Percentiles rank a stretch among this genome's conserved stretches.
phyloP scores from a whole-genome alignment of 2,113 vertebrate species.

The Melanerpes formicivorus region DNA sequence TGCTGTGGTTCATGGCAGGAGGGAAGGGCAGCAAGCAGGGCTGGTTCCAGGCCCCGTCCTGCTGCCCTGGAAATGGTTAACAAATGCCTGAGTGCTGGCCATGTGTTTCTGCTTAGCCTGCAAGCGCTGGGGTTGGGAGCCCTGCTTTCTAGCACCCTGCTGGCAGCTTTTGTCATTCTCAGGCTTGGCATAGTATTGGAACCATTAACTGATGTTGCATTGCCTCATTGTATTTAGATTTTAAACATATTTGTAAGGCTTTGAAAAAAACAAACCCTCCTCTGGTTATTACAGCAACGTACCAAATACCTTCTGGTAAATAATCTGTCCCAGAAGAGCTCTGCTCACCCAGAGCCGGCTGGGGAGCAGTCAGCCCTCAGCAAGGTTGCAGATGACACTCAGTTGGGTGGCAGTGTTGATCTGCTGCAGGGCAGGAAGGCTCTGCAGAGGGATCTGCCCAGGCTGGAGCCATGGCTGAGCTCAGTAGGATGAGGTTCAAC shows the following conservation, averaged over 20 bases:
- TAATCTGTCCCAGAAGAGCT: constrained; percentile 57
- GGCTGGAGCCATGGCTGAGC: no score
- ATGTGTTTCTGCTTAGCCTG: constrained; percentile 69
- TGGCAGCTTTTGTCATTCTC: constrained; percentile 69
- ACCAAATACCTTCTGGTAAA: constrained; percentile 66
- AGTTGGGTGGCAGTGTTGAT: no score
- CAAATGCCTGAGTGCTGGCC: constrained; percentile 51
- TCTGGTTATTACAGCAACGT: constrained; percentile 62
- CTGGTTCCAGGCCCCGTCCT: neutral
- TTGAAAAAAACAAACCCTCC: neutral
- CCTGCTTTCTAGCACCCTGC: constrained; percentile 65
- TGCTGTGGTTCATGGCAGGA: no score
- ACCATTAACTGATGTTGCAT: constrained; percentile 57
- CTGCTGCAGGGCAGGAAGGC: no score
- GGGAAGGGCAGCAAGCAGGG: neutral
- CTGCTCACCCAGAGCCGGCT: neutral
- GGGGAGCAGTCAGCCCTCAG: constrained; percentile 28
- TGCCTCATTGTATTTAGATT: constrained; percentile 72
- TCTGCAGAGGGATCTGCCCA: no score
- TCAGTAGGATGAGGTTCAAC: no score
- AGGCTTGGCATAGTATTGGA: constrained; percentile 66
- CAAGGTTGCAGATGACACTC: no score
- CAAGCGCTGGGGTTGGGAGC: constrained; percentile 63
- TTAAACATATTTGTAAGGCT: constrained; percentile 71
- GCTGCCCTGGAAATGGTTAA: constrained; percentile 62